Conservation (phyloP, 35 echinoderm and acorn worm species). For the Apostichopus japonicus region DNA sequence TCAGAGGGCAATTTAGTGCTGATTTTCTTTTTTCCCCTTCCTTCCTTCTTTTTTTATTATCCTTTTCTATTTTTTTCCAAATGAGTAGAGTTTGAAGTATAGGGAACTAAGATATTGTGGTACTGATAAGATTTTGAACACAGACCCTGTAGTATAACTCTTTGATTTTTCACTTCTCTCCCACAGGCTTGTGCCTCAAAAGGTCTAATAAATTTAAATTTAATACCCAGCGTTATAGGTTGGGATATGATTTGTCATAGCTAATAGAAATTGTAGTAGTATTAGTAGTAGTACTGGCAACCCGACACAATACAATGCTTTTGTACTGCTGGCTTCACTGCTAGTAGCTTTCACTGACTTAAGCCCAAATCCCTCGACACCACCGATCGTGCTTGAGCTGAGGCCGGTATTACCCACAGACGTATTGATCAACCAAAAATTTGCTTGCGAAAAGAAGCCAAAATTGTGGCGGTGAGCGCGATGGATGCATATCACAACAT, state of each 20-base stretch:
- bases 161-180: background rate
- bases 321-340: background rate
- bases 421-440: slow-evolving; percentile 52
- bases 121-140: background rate
- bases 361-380: slow-evolving; percentile 53
- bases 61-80: background rate
- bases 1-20: background rate
- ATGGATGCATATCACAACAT: slow-evolving; percentile 58
- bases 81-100: background rate
- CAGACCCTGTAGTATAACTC: background rate
- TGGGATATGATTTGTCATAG: slow-evolving; percentile 1
- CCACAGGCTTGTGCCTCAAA: background rate
- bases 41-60: too few species aligned
- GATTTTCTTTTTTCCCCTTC: too few species aligned
- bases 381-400: slow-evolving; percentile 43
- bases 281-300: background rate
- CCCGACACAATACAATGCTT: slow-evolving; percentile 2
- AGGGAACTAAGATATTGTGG: background rate
- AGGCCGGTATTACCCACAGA: slow-evolving; percentile 55
- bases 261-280: slow-evolving; percentile 10
- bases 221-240: background rate
- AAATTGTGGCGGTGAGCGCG: slow-evolving; percentile 8
- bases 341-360: slow-evolving; percentile 5
- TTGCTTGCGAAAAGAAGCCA: background rate
- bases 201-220: slow-evolving; percentile 1